Evolutionary conservation across 2,888 invertebrate genomes (phyloP).

Genomic region (Fragum sueziense): DNA sequence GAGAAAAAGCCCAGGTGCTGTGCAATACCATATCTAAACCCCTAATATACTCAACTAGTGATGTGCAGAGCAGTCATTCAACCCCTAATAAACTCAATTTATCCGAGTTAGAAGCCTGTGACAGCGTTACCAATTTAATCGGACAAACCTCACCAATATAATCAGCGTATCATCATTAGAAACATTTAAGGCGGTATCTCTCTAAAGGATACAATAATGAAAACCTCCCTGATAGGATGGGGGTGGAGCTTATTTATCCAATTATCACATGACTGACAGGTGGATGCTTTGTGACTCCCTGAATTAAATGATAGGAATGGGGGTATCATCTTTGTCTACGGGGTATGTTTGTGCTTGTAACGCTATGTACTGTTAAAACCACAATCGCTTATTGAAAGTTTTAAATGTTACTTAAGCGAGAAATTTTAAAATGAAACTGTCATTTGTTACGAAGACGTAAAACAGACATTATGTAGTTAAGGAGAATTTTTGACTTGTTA

Average conservation of each 20-base stretch:
- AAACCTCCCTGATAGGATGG: constrained; percentile 18
- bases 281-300: constrained; percentile 35
- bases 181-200: constrained; percentile 26
- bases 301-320: constrained; percentile 31
- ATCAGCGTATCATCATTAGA: constrained; percentile 14
- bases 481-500: neutral
- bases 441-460: constrained; percentile 9
- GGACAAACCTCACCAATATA: constrained; percentile 6
- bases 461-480: constrained; percentile 1
- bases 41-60: constrained; percentile 22
- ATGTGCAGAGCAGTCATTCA: constrained; percentile 16
- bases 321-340: constrained; percentile 22
- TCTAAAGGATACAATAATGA: constrained; percentile 9
- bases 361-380: constrained; percentile 26
- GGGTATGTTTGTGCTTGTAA: constrained; percentile 18
- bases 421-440: constrained; percentile 23
- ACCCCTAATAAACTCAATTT: constrained; percentile 17
- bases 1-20: too few relatives aligned
- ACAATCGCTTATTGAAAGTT: constrained; percentile 4
- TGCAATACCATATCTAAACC: too few relatives aligned
- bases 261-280: constrained; percentile 51
- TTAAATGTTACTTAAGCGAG: constrained; percentile 21
- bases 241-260: constrained; percentile 34
- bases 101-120: constrained; percentile 8
- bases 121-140: constrained; percentile 14